Base-by-base conservation (phyloP, 1,140 invertebrate genomes). In the Drosophila pectinifera region DNA sequence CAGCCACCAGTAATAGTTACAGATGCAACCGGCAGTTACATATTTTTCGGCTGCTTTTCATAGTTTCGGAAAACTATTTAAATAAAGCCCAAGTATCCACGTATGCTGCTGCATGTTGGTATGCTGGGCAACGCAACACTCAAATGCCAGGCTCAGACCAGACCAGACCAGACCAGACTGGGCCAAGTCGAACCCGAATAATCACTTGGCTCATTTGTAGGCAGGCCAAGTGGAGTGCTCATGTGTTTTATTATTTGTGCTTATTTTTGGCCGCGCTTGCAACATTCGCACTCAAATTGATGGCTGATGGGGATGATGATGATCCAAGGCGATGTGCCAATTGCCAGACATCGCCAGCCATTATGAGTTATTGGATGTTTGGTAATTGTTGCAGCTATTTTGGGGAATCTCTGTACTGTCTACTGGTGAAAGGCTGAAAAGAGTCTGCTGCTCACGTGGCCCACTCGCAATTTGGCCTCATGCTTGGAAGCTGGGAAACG, bases 191-290 rank as follows among this genome's bases (percentile, higher is more conserved):
- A 76, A 76, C 73, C 72, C 78, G 73, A 70, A 82, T 81, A 78
- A 82, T 82, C 79, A 82, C 73, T 73, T 68, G 59, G 79, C 74
- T 78, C 79, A 81, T 81, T 81, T 68, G 79, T 81, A 82, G 79
- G 79, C 79, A 81, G 79, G 20, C 78, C 78, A 82, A 81, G 79
- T 81, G 79, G 62, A 81, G 79, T 81, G 73, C 64, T 68, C 64
- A 65, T 49, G 64, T 65, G 59, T 42, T 63, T 63, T 59, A 49
- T 24, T 26, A 68, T 68, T 67, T 69, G 31, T 65, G 39, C 39
- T 28, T 49, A 41, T 57, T 36, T 39, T 38, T n/a, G 36, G 18
- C 31, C 13, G 42, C 11, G 74, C 73, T 81, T 81, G 78, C 78
- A 82, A 82, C 78, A 81, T 73, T 67, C 78, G 79, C 79, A 81